Evolutionary conservation across 2,888 invertebrate genomes (phyloP).

Genomic region (Mamestra brassicae): DNA sequence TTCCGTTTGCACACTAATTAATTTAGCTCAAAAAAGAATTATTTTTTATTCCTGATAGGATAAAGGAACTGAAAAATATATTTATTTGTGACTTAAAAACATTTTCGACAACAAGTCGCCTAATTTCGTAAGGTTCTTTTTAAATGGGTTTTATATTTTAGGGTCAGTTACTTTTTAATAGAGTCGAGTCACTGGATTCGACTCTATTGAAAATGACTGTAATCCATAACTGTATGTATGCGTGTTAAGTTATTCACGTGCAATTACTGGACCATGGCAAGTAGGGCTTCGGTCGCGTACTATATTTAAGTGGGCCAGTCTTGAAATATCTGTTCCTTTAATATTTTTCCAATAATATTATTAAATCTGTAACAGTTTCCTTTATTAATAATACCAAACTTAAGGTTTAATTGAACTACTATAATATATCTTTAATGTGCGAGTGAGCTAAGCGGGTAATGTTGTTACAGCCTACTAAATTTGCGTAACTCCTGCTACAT

Average conservation of each 20-base stretch:
- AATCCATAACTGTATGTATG: background rate
- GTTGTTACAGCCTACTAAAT: constrained; percentile 75
- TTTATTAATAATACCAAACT: background rate
- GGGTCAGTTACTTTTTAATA: background rate
- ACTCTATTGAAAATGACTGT: background rate
- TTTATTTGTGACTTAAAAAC: no score
- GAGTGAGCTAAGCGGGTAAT: constrained; percentile 64
- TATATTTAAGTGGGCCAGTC: constrained; percentile 7
- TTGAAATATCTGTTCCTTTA: constrained; percentile 17
- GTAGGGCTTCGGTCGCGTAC: constrained; percentile 8
- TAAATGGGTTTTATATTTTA: background rate
- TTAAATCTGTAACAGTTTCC: constrained; percentile 3
- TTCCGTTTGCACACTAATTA: background rate
- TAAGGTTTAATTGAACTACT: constrained; percentile 20
- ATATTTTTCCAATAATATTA: background rate
- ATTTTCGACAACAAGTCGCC: background rate
- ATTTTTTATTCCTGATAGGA: background rate
- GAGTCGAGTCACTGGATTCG: no score
- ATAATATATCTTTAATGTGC: constrained; percentile 37
- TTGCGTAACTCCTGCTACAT: constrained; percentile 72
- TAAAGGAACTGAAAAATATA: background rate
- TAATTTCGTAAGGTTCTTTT: background rate
- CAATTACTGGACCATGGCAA: constrained; percentile 28
- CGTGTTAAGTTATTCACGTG: constrained; percentile 25
- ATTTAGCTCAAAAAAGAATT: background rate